Conservation (phyloP, 2,113 vertebrate species). For the Camelus bactrianus region DNA sequence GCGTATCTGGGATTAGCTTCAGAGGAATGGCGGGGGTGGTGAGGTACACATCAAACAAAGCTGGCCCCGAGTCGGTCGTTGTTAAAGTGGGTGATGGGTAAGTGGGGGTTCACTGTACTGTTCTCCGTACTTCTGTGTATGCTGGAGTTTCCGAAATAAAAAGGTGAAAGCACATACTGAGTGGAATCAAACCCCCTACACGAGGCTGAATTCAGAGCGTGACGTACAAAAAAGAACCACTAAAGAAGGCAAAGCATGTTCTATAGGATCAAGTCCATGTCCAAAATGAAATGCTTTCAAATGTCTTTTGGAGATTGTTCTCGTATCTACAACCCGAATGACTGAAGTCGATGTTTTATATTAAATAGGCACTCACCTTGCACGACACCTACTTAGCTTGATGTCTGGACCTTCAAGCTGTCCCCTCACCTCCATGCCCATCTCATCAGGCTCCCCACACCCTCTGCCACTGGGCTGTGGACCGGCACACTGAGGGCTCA, state of each 20-base stretch:
- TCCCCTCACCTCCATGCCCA: background rate
- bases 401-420: fast-evolving
- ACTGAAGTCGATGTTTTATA: background rate
- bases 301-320: background rate
- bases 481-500: too few relatives aligned
- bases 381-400: background rate
- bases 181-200: background rate
- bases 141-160: background rate
- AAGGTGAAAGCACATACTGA: background rate
- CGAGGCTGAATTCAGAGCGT: background rate
- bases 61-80: fast-evolving
- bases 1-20: background rate
- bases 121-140: background rate
- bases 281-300: background rate
- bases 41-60: background rate
- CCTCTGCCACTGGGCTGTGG: background rate
- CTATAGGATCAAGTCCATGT: background rate
- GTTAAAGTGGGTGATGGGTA: fast-evolving
- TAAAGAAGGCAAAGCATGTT: background rate
- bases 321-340: background rate
- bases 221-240: background rate
- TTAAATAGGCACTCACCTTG: background rate
- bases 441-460: background rate
- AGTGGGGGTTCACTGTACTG: background rate
- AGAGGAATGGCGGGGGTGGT: fast-evolving